These are phyloP conservation scores for Trachymyrmex cornetzi DNA, from an alignment of 1,140 invertebrate genomes.

Conservation along the genomic window DNA sequence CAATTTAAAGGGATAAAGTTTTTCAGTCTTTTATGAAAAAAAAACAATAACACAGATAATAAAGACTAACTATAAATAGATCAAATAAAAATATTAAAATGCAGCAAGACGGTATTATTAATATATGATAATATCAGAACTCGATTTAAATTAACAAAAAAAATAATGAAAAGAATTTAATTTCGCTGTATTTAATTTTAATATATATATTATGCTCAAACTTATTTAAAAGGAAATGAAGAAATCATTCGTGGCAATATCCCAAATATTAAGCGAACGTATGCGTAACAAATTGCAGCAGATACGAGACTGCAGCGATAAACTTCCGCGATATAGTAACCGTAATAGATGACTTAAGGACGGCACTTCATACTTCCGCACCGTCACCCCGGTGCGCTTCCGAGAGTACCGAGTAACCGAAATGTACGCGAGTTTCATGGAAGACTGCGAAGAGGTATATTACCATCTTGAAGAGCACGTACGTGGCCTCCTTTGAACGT, in stretches of 20 bases:
- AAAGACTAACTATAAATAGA: background rate
- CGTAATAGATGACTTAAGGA: conserved; percentile 44
- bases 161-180: conserved; percentile 1
- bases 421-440: conserved; percentile 52
- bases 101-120: background rate
- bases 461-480: conserved; percentile 43
- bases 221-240: conserved; percentile 6
- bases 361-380: conserved; percentile 43
- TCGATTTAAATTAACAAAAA: background rate
- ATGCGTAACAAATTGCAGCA: background rate
- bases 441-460: conserved; percentile 32
- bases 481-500: conserved; percentile 56
- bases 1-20: background rate
- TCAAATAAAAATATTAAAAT: background rate
- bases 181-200: background rate
- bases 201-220: background rate
- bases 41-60: background rate
- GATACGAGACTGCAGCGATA: conserved; percentile 16
- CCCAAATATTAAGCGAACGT: background rate
- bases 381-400: conserved; percentile 29
- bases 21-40: too few species aligned
- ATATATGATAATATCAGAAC: background rate
- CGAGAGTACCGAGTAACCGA: conserved; percentile 39
- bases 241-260: background rate
- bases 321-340: conserved; percentile 40